Conservation (phyloP, 1,140 invertebrate species). For the Drosophila chauvacae region DNA sequence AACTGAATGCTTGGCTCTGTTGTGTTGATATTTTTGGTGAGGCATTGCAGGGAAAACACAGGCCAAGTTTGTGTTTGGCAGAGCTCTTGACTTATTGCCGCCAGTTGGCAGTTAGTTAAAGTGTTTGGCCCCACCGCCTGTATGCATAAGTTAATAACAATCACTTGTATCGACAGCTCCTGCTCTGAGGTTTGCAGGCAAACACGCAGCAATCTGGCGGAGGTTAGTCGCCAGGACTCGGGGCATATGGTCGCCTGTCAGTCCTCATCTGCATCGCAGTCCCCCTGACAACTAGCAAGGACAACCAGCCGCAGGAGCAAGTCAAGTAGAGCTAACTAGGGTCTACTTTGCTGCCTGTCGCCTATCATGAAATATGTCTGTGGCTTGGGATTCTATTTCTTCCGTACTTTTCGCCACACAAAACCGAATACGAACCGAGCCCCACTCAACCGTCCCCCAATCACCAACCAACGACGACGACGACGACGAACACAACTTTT, state of each 20-base stretch:
- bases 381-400: conserved; percentile 43
- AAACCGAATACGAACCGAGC: not conserved
- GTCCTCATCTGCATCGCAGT: conserved; percentile 28
- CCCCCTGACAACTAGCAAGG: conserved; percentile 57
- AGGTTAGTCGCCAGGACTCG: conserved; percentile 14
- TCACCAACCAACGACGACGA: conserved; percentile 37
- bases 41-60: conserved; percentile 23
- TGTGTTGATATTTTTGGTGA: conserved; percentile 46
- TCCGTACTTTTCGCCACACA: not conserved
- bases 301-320: conserved; percentile 39
- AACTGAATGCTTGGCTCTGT: conserved; percentile 5
- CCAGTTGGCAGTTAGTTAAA: conserved; percentile 63
- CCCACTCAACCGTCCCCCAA: conserved; percentile 8
- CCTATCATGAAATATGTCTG: conserved; percentile 60
- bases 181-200: conserved; percentile 27
- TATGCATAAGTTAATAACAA: conserved; percentile 73
- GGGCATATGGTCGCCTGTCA: conserved; percentile 66
- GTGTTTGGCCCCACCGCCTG: conserved; percentile 34
- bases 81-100: conserved; percentile 52
- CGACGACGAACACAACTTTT: conserved; percentile 65
- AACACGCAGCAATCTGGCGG: conserved; percentile 24
- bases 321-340: conserved; percentile 41
- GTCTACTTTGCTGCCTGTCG: conserved; percentile 47
- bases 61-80: conserved; percentile 35
- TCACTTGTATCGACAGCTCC: conserved; percentile 72